A percentile compares a stretch with the other conserved stretches of the same genome.
These are phyloP conservation scores for Apocrypta bakeri DNA, from an alignment of 1,140 invertebrate species.

Conservation along the genomic window DNA sequence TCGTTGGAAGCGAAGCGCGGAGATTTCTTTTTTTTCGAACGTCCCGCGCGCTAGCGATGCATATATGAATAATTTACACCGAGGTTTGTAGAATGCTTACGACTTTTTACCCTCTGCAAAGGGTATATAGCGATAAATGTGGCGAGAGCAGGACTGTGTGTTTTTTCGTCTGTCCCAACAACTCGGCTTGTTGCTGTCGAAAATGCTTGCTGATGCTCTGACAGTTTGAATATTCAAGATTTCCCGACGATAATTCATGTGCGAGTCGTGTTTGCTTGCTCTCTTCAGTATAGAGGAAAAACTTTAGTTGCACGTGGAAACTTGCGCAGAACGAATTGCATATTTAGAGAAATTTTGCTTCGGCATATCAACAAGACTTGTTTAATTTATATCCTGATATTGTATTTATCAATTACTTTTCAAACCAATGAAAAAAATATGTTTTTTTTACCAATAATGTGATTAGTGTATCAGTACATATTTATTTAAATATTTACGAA, in stretches of 20 bases:
- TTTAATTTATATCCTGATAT: no score
- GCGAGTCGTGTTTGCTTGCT: neutral
- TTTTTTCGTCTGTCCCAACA: neutral
- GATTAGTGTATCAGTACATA: no score
- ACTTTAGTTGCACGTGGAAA: neutral
- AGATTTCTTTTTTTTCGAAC: neutral
- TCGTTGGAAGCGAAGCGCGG: neutral
- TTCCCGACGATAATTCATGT: neutral
- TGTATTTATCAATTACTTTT: no score
- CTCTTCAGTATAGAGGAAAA: neutral
- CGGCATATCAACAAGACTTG: no score
- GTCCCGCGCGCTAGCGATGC: neutral
- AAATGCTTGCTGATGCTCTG: neutral
- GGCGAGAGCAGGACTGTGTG: neutral
- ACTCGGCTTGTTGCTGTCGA: neutral
- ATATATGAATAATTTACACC: slow-evolving; percentile 23
- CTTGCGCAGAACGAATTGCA: neutral
- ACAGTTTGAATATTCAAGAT: neutral
- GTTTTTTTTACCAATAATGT: no score
- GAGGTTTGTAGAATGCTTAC: slow-evolving; percentile 20
- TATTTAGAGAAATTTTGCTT: neutral
- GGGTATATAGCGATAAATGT: neutral
- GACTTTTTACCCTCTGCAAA: slow-evolving; percentile 6
- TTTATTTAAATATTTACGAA: no score
- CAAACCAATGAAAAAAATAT: no score